A percentile compares a stretch with the other conserved stretches of the same genome.
These are phyloP conservation scores for Emys orbicularis DNA, from an alignment of 2,797 vertebrate species.

Conservation along the genomic window DNA sequence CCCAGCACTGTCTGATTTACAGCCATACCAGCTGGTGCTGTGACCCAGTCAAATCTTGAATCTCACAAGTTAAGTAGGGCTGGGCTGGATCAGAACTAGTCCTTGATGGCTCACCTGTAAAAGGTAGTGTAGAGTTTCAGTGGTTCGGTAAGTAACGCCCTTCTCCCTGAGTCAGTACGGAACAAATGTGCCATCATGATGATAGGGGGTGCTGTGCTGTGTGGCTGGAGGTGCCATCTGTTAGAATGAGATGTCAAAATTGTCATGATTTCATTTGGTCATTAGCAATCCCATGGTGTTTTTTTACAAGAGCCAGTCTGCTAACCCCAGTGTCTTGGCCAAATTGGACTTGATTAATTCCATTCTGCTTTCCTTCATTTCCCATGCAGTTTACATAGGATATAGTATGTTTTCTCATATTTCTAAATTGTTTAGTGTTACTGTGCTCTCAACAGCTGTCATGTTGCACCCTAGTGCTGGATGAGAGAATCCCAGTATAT, in stretches of 20 bases:
- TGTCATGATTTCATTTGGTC: neutral
- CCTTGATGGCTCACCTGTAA: neutral
- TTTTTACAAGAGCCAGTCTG: neutral
- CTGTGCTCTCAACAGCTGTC: neutral
- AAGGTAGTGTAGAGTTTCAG: neutral
- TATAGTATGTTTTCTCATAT: neutral
- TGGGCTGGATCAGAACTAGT: neutral
- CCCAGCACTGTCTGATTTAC: neutral
- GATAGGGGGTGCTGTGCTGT: neutral
- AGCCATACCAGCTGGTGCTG: too few species aligned
- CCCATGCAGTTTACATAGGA: neutral
- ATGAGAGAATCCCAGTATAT: neutral
- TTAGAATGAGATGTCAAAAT: neutral
- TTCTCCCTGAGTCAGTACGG: neutral
- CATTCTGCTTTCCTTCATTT: neutral
- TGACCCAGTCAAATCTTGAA: neutral
- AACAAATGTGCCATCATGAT: neutral
- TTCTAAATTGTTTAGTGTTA: neutral
- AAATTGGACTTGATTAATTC: neutral
- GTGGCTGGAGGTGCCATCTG: too few species aligned
- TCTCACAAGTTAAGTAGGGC: neutral
- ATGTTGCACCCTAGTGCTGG: neutral
- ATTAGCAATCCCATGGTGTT: neutral
- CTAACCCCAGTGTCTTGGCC: neutral
- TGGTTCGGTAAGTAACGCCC: neutral